phyloP scores from a whole-genome alignment of 1,140 invertebrate genomes.

The Drosophila novamexicana region DNA sequence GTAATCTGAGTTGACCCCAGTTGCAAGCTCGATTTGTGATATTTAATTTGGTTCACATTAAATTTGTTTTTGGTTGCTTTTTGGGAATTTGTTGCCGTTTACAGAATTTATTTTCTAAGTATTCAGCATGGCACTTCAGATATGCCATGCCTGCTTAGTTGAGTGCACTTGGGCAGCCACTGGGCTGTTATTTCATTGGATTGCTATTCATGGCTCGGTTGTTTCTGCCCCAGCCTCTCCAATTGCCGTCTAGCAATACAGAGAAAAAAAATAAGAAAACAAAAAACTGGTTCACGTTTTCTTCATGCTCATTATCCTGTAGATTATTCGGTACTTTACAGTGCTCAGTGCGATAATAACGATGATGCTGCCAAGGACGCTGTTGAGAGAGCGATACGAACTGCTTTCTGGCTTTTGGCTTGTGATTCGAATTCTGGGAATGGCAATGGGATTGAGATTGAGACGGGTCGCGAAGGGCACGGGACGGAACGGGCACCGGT shows the following conservation, averaged over 20 bases:
- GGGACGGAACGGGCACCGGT: neutral
- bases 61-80: conserved; percentile 2
- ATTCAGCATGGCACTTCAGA: conserved; percentile 54
- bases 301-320: conserved; percentile 78
- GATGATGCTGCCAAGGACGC: conserved; percentile 66
- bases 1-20: too few species aligned
- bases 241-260: conserved; percentile 21
- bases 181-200: conserved; percentile 40
- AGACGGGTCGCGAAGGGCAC: neutral
- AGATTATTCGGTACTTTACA: conserved; percentile 79
- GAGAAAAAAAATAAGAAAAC: conserved; percentile 35
- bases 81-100: conserved; percentile 41
- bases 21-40: neutral
- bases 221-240: conserved; percentile 1
- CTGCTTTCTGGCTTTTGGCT: conserved; percentile 32
- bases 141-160: conserved; percentile 57
- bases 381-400: conserved; percentile 22
- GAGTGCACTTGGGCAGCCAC: conserved; percentile 53
- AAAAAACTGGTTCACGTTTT: conserved; percentile 51
- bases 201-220: conserved; percentile 33
- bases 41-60: neutral
- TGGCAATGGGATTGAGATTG: neutral
- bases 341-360: conserved; percentile 78
- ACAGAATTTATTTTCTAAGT: conserved; percentile 28
- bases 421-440: conserved; percentile 13